Percentiles rank a stretch among this genome's conserved stretches.
Evolutionary conservation across 1,140 invertebrate genomes (phyloP).

Genomic region (Anoplophora glabripennis): DNA sequence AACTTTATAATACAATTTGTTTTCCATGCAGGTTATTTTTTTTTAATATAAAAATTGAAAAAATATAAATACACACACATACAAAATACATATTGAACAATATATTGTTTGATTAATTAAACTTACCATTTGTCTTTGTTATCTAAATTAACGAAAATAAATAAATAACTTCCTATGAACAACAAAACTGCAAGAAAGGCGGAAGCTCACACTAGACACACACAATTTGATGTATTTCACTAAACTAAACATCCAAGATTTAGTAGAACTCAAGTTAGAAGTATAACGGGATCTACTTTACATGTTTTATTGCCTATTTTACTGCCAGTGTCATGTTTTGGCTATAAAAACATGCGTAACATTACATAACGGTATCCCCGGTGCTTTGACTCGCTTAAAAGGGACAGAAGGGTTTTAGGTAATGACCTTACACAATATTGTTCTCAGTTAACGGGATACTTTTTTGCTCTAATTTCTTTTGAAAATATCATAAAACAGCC

Average conservation of each 20-base stretch:
- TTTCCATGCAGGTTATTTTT: too few species aligned
- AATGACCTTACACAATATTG: conserved; percentile 40
- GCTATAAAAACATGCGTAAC: conserved; percentile 42
- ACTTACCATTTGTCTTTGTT: too few species aligned
- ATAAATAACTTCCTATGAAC: too few species aligned
- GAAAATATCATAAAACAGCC: conserved; percentile 10
- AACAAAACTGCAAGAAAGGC: too few species aligned
- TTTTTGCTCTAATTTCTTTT: conserved; percentile 16
- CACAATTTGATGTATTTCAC: conserved; percentile 27
- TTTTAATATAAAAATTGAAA: too few species aligned
- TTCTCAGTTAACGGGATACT: conserved; percentile 10
- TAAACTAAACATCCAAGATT: conserved; percentile 33
- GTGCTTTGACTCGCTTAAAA: conserved; percentile 14
- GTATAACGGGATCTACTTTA: conserved; percentile 38
- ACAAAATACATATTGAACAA: too few species aligned
- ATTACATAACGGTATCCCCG: conserved; percentile 34
- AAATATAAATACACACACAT: too few species aligned
- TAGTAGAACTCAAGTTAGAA: conserved; percentile 26
- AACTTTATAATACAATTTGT: too few species aligned
- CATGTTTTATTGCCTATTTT: conserved; percentile 41
- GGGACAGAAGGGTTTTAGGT: conserved; percentile 26
- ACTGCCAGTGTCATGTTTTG: conserved; percentile 39
- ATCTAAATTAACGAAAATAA: too few species aligned
- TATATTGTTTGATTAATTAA: too few species aligned
- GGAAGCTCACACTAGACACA: conserved; percentile 17